phyloP scores from a whole-genome alignment of 64 coral and sea anemone genomes.

The Montipora foliosa region DNA sequence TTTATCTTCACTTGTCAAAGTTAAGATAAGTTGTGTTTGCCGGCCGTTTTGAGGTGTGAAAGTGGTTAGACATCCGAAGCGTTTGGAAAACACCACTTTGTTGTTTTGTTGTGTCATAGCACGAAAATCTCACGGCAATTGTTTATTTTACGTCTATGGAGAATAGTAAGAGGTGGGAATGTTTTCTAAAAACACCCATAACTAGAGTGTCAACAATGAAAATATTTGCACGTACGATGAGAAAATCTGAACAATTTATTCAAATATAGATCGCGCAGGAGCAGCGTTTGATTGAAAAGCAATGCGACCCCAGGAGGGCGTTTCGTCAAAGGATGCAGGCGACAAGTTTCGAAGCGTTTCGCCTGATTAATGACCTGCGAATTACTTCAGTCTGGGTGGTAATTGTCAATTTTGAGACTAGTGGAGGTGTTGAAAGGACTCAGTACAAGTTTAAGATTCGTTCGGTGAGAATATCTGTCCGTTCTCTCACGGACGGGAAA shows the following conservation, averaged over 20 bases:
- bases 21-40: slow-evolving; percentile 4
- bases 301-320: not conserved
- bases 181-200: slow-evolving; percentile 53
- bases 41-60: not conserved
- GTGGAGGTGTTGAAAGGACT: slow-evolving; percentile 36
- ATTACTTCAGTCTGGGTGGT: slow-evolving; percentile 48
- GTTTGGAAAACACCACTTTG: slow-evolving; percentile 27
- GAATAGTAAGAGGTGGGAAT: slow-evolving; percentile 22
- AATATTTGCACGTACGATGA: slow-evolving; percentile 15
- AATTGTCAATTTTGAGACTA: slow-evolving; percentile 19
- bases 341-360: slow-evolving; percentile 41
- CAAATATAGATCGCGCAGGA: not conserved
- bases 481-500: slow-evolving; percentile 2
- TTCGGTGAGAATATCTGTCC: not conserved
- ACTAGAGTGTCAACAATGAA: slow-evolving; percentile 42
- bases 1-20: slow-evolving; percentile 38
- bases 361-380: slow-evolving; percentile 60
- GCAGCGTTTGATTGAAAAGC: not conserved
- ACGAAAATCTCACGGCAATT: not conserved
- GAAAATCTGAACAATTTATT: slow-evolving; percentile 19
- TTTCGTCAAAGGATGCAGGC: not conserved
- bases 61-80: slow-evolving; percentile 34
- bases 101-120: slow-evolving; percentile 30
- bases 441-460: slow-evolving; percentile 33
- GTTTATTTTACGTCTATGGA: slow-evolving; percentile 6